Conservation (phyloP, 2,797 vertebrate genomes). For the Molossus alvarezi region DNA sequence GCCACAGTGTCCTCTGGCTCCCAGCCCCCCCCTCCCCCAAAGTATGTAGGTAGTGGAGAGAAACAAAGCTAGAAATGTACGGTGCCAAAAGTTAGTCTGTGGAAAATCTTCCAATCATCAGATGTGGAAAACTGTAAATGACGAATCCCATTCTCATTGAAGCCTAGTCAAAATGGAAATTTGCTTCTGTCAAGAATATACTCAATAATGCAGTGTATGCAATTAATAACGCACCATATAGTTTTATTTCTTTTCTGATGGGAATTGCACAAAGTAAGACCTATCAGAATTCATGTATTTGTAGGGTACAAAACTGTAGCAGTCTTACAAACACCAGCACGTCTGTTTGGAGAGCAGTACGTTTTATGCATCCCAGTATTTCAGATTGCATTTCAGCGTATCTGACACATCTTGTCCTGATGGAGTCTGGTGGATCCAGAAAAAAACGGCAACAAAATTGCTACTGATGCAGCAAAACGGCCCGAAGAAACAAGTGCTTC, state of each 20-base stretch:
- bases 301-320: slow-evolving; percentile 5
- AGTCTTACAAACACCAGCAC: not conserved
- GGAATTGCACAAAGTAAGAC: slow-evolving; percentile 62
- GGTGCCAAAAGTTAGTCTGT: slow-evolving; percentile 35
- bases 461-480: slow-evolving; percentile 29
- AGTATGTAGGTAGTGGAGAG: not conserved
- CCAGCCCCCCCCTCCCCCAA: not conserved
- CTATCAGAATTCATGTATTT: slow-evolving; percentile 50
- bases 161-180: slow-evolving; percentile 66
- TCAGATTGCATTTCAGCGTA: not conserved
- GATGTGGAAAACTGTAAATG: slow-evolving; percentile 41
- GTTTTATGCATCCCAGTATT: not conserved
- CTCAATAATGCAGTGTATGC: slow-evolving; percentile 51
- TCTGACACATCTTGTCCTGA: not conserved
- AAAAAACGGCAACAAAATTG: slow-evolving; percentile 33
- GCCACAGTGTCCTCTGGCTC: not conserved
- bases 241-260: slow-evolving; percentile 78
- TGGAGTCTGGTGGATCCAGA: not conserved
- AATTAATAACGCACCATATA: slow-evolving; percentile 79
- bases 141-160: slow-evolving; percentile 4
- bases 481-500: slow-evolving; percentile 30
- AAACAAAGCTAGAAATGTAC: not conserved
- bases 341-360: not conserved
- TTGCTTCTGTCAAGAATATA: slow-evolving; percentile 66
- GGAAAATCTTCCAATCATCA: slow-evolving; percentile 60